Evolutionary conservation across 2,797 vertebrate genomes (phyloP).

Genomic region (Accipiter badius): DNA sequence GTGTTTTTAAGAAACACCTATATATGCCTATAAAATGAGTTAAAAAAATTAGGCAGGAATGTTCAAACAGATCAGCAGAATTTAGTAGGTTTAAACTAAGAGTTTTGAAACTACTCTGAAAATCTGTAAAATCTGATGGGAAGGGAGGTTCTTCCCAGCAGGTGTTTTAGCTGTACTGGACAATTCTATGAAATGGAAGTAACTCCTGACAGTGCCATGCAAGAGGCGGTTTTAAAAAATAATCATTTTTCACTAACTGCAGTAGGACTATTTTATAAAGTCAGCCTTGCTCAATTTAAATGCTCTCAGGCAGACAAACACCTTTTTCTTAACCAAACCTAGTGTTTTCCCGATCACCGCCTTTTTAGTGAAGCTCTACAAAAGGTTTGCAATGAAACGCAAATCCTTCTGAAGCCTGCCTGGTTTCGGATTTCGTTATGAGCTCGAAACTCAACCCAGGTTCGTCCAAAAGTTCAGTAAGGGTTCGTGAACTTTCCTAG

Average conservation of each 20-base stretch:
- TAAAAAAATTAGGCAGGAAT: not conserved
- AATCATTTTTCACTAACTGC: not conserved
- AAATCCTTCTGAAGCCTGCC: constrained; percentile 48
- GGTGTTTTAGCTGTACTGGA: not conserved
- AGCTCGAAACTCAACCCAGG: constrained; percentile 44
- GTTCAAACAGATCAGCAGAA: not conserved
- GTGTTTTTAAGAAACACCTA: not conserved
- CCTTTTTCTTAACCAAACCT: not conserved
- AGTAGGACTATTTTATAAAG: not conserved
- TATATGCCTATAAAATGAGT: not conserved
- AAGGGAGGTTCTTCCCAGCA: not conserved
- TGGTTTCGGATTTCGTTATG: constrained; percentile 9
- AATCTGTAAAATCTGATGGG: not conserved
- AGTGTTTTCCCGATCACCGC: not conserved
- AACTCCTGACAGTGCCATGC: not conserved
- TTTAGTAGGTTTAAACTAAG: not conserved
- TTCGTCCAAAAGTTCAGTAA: constrained; percentile 53
- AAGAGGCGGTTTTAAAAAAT: not conserved
- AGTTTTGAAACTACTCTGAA: not conserved
- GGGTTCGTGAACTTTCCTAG: constrained; percentile 61
- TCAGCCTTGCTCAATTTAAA: not conserved
- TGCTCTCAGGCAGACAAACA: not conserved
- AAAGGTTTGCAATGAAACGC: not conserved
- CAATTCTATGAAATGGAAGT: not conserved
- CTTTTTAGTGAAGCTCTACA: not conserved